Percentiles rank a stretch among this genome's conserved stretches.
Conservation (phyloP, 2,888 invertebrate genomes). For the Lasioglossum leucozonium region DNA sequence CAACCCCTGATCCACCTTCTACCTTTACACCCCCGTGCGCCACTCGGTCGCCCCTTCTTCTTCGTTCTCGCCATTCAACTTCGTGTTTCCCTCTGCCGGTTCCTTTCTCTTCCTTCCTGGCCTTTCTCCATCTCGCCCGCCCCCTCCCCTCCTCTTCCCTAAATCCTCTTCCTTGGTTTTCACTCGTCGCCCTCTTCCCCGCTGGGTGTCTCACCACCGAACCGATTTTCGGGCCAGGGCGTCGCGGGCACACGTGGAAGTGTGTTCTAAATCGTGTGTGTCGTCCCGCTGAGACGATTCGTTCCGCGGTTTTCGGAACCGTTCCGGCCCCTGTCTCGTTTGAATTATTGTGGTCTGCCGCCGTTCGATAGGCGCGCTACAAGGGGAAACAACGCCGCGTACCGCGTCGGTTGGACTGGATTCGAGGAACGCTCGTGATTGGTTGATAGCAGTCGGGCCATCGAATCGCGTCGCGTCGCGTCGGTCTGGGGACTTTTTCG, state of each 20-base stretch:
- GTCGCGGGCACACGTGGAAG: conserved; percentile 69
- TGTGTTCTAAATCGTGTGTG: conserved; percentile 78
- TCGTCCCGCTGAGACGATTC: conserved; percentile 62
- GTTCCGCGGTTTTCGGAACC: conserved; percentile 57
- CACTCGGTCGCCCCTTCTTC: conserved; percentile 32
- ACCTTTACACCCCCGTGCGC: conserved; percentile 33
- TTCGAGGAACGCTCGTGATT: conserved; percentile 32
- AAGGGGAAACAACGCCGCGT: not conserved
- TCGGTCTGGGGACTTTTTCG: conserved; percentile 47
- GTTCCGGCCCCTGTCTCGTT: conserved; percentile 46
- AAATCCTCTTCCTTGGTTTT: conserved; percentile 22
- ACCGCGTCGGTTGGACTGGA: conserved; percentile 6
- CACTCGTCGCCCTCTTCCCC: not conserved
- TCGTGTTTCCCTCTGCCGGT: conserved; percentile 54
- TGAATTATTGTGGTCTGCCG: conserved; percentile 54
- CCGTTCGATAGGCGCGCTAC: conserved; percentile 43
- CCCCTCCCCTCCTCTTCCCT: not conserved
- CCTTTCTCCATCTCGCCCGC: not conserved
- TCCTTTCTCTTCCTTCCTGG: conserved; percentile 46
- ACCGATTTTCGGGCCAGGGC: not conserved
- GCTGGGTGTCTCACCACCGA: not conserved
- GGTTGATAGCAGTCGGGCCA: conserved; percentile 8
- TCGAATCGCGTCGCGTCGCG: no score
- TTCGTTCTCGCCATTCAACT: conserved; percentile 51
- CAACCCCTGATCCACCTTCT: conserved; percentile 50